Conservation (phyloP, 2,797 vertebrate genomes). For the Lates japonicus region DNA sequence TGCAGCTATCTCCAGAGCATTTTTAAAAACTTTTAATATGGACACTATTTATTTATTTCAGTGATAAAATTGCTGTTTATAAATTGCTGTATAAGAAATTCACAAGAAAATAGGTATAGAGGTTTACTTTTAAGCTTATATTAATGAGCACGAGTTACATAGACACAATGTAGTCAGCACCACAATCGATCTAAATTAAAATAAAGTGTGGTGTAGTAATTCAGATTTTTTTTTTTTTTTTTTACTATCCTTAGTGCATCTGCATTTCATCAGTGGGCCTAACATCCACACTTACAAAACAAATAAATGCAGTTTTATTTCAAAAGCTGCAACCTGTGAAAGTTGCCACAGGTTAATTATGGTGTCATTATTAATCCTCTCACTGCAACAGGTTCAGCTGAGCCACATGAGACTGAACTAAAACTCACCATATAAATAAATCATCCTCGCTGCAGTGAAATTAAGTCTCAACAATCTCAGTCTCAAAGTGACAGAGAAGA, state of each 20-base stretch:
- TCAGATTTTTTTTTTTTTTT: conserved; percentile 16
- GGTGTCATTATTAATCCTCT: conserved; percentile 66
- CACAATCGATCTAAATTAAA: conserved; percentile 44
- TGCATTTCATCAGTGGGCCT: conserved; percentile 33
- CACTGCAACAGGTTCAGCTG: conserved; percentile 76
- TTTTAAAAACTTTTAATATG: conserved; percentile 12
- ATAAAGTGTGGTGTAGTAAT: conserved; percentile 21
- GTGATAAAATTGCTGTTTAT: conserved; percentile 17
- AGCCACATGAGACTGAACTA: conserved; percentile 47
- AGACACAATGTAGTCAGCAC: conserved; percentile 31
- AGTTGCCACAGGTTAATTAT: conserved; percentile 73
- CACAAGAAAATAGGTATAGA: not conserved
- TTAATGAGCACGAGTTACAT: conserved; percentile 31
- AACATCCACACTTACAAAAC: not conserved
- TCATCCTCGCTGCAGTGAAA: conserved; percentile 15
- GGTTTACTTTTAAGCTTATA: conserved; percentile 16
- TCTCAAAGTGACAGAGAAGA: conserved; percentile 40
- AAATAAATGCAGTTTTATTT: conserved; percentile 46
- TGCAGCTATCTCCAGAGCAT: not conserved
- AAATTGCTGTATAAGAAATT: conserved; percentile 18
- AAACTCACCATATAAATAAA: conserved; percentile 44
- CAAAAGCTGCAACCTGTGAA: conserved; percentile 50
- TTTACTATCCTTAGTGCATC: conserved; percentile 6
- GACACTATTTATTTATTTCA: conserved; percentile 35
- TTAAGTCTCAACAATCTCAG: conserved; percentile 27